Base-by-base conservation (phyloP, 92 coral and sea anemone genomes). In the Epizoanthus illoricatus region DNA sequence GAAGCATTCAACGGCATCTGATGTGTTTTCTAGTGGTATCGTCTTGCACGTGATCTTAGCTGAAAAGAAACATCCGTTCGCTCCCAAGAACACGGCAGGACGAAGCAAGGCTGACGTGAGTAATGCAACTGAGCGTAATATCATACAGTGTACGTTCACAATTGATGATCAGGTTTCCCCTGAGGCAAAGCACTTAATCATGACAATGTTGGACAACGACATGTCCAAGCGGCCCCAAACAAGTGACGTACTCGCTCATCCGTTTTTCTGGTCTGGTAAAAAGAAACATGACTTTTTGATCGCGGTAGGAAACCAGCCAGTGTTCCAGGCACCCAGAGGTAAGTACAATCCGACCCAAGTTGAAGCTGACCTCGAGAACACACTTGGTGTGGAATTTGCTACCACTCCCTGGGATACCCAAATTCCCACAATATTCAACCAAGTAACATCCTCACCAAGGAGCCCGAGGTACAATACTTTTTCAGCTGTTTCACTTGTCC, bases 21-120 rank as follows among this genome's bases (percentile, higher is more conserved):
- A 74, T 54, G 65, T 74, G 65, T 74, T 74, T 20, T 63, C 80
- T 33, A 7, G 39, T 23, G 80, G 80, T 17, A 20, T 74, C 9
- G 80, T 76, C 41, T 12, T 76, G 69, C 81, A 76, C 55, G 19
- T 15, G 54, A 45, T 76, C 18, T 69, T 76, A 2, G 10, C 81
- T 16, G 17, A 59, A 13, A 68, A 68, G 52, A 64, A 80, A 3
- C 84, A 80, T 36, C 84, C 84, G 17, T 80, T 63, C 28, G 84
- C 70, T n/a, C 41, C 49, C 1, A 19, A 4, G 6, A 80, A 69
- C 59, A 16, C 68, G 64, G n/a, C 24, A 66, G 57, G 64, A 36
- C 16, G 54, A 43, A 40, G 18, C 21, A 65, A 78, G 17, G 69
- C 20, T 2, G 16, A 33, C 28, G 74, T 42, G 63, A 66, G 41